Evolutionary conservation across 2,113 vertebrate genomes (phyloP).

Genomic region (Chamaetylas fuelleborni): DNA sequence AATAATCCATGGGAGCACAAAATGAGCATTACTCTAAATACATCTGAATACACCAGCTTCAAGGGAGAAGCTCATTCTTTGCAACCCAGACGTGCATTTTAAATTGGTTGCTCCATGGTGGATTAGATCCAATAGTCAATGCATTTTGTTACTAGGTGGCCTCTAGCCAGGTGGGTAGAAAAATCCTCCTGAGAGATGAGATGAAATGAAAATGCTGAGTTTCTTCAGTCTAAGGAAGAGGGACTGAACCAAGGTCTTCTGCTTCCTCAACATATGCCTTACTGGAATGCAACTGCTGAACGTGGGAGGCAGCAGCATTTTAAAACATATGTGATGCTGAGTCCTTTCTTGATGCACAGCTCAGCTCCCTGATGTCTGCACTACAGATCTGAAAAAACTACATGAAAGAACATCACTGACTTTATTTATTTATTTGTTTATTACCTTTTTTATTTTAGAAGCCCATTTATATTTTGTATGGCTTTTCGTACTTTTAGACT

Average conservation of each 20-base stretch:
- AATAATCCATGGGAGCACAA: neutral
- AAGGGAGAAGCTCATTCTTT: neutral
- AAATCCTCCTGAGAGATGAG: neutral
- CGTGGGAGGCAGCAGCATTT: neutral
- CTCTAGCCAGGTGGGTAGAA: neutral
- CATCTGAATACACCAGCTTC: neutral
- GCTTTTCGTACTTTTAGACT: neutral
- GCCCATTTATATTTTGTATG: neutral
- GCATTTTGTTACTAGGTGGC: neutral
- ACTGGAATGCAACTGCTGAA: neutral
- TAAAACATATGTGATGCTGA: neutral
- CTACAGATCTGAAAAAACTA: neutral
- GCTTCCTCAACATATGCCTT: neutral
- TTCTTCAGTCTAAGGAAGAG: neutral
- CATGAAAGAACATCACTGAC: rapidly evolving
- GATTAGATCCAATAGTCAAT: neutral
- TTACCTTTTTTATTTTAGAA: neutral
- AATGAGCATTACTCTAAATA: neutral
- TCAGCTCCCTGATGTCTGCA: neutral
- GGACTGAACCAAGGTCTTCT: neutral
- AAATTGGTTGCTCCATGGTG: neutral
- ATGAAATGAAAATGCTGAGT: neutral
- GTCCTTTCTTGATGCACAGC: neutral
- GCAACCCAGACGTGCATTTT: neutral
- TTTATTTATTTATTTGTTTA: neutral